These are phyloP conservation scores for Eupithecia vulgata DNA, from an alignment of 2,888 invertebrate species.

Conservation along the genomic window DNA sequence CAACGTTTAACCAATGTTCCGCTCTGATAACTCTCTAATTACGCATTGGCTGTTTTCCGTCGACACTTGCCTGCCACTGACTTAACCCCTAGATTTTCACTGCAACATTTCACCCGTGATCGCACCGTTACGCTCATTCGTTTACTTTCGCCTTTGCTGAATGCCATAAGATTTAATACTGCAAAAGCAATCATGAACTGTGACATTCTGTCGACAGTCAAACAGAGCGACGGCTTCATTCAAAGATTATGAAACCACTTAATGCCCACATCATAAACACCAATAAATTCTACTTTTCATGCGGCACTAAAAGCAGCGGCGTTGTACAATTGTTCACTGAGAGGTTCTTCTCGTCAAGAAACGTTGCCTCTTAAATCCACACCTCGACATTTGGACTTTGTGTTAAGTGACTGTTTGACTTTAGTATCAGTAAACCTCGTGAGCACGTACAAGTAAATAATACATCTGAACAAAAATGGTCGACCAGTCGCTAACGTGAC, in stretches of 20 bases:
- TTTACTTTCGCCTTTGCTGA: constrained; percentile 72
- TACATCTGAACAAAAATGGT: constrained; percentile 10
- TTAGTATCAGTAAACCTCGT: not conserved
- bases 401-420: constrained; percentile 14
- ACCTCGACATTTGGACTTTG: constrained; percentile 4
- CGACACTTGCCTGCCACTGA: constrained; percentile 72
- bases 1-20: constrained; percentile 83
- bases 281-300: constrained; percentile 66
- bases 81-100: constrained; percentile 80
- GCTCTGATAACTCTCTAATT: constrained; percentile 84
- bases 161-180: constrained; percentile 25
- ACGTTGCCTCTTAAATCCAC: constrained; percentile 36
- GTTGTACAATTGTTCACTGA: constrained; percentile 64
- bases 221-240: constrained; percentile 1
- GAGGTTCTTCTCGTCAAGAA: constrained; percentile 55
- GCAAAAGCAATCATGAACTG: constrained; percentile 4
- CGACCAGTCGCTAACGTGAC: constrained; percentile 5
- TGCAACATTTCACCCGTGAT: constrained; percentile 72
- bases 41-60: constrained; percentile 78
- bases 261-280: constrained; percentile 53
- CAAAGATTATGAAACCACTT: constrained; percentile 24
- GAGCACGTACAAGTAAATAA: constrained; percentile 11
- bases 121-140: constrained; percentile 64
- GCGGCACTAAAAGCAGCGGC: constrained; percentile 64
- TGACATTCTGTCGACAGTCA: constrained; percentile 3